phyloP scores from a whole-genome alignment of 2,113 vertebrate species.

The Pogona vitticeps region DNA sequence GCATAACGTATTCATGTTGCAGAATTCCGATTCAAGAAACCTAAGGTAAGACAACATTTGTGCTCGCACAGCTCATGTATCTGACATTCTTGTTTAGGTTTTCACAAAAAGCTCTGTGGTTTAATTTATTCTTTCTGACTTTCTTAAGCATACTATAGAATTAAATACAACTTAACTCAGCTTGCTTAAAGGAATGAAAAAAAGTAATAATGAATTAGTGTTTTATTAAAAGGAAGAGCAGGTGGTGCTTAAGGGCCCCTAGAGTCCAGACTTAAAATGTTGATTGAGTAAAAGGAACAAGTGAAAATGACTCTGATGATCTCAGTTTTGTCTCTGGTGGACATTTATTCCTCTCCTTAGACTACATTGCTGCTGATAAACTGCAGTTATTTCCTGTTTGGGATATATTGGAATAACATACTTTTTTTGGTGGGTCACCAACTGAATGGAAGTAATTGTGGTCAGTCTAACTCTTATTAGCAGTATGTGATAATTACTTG shows the following conservation, averaged over 20 bases:
- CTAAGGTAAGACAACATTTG: too few species aligned
- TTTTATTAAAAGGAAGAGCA: constrained; percentile 9
- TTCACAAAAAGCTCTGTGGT: not conserved
- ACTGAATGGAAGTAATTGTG: constrained; percentile 15
- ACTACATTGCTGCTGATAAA: constrained; percentile 24
- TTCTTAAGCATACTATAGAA: not conserved
- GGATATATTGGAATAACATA: constrained; percentile 4
- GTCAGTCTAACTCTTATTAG: constrained; percentile 4
- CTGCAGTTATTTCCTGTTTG: constrained; percentile 38
- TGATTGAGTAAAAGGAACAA: constrained; percentile 26
- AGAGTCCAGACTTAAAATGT: constrained; percentile 7
- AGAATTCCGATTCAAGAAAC: not conserved
- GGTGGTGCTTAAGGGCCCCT: constrained; percentile 8
- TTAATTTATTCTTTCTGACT: not conserved
- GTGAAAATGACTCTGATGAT: constrained; percentile 37
- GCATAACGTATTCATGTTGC: not conserved
- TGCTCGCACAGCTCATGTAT: not conserved
- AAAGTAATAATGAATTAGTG: not conserved
- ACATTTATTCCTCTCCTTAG: constrained; percentile 18
- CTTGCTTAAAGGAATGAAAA: not conserved
- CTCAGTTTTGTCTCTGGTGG: constrained; percentile 15
- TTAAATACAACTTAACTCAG: not conserved
- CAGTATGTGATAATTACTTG: not conserved
- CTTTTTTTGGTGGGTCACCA: not conserved
- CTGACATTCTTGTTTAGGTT: not conserved